Conservation (phyloP, 2,113 vertebrate genomes). For the Oxyruncus cristatus region DNA sequence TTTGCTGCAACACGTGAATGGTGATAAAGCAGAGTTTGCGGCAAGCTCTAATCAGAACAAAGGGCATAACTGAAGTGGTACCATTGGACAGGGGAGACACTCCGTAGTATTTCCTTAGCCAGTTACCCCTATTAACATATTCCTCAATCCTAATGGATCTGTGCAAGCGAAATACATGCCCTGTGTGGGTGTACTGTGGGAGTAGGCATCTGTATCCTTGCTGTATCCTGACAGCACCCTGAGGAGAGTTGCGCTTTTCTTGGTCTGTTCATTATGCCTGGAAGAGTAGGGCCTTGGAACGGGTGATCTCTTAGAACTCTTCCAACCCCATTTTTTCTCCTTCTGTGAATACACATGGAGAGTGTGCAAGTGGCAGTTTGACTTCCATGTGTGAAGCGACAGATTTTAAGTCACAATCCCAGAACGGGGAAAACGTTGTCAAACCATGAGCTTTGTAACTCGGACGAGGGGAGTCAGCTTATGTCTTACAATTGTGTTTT, state of each 20-base stretch:
- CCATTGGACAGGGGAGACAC: fast-evolving
- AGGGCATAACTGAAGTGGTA: not conserved
- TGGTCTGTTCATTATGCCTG: not conserved
- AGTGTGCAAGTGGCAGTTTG: not conserved
- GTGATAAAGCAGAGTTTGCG: not conserved
- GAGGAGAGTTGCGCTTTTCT: not conserved
- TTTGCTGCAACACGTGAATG: not conserved
- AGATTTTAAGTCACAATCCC: not conserved
- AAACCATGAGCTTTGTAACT: not conserved
- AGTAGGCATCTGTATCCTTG: not conserved
- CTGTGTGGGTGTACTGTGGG: not conserved
- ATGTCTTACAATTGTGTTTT: not conserved
- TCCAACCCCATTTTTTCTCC: not conserved
- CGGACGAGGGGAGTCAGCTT: not conserved
- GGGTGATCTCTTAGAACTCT: not conserved
- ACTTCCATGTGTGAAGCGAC: not conserved
- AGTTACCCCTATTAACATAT: not conserved
- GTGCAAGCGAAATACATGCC: not conserved
- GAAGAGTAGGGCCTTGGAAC: not conserved
- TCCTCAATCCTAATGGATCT: not conserved
- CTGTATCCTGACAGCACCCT: fast-evolving
- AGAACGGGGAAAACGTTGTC: not conserved
- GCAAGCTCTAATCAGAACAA: not conserved
- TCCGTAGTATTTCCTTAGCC: not conserved
- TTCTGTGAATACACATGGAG: not conserved